phyloP scores from a whole-genome alignment of 1,140 invertebrate species.

The Coboldia fuscipes region DNA sequence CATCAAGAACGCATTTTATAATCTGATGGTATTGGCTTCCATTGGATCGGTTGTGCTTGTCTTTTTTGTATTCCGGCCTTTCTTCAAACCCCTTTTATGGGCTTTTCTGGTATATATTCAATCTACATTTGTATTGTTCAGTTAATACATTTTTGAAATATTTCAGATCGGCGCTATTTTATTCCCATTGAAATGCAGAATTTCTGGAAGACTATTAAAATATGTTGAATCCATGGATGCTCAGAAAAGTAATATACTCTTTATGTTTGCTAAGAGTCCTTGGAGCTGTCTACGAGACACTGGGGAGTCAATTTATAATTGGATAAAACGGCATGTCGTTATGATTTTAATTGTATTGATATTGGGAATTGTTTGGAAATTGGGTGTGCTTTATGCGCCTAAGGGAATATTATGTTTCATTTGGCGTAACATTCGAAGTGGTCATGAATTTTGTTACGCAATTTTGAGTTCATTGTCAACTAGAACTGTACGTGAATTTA shows the following conservation, averaged over 20 bases:
- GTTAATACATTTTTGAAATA: too few relatives aligned
- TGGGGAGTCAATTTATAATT: slow-evolving; percentile 40
- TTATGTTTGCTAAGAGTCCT: slow-evolving; percentile 47
- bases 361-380: slow-evolving; percentile 11
- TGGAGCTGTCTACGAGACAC: slow-evolving; percentile 38
- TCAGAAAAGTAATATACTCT: slow-evolving; percentile 29
- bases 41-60: slow-evolving; percentile 64
- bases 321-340: slow-evolving; percentile 29
- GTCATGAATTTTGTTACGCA: slow-evolving; percentile 25
- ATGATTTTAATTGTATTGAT: slow-evolving; percentile 21
- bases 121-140: background rate
- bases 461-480: too few relatives aligned
- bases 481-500: too few relatives aligned
- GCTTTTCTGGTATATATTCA: slow-evolving; percentile 47
- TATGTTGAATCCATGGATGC: slow-evolving; percentile 41
- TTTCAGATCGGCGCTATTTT: slow-evolving; percentile 64
- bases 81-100: slow-evolving; percentile 83
- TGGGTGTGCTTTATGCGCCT: slow-evolving; percentile 29
- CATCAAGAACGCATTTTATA: slow-evolving; percentile 71
- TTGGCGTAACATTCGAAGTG: slow-evolving; percentile 23
- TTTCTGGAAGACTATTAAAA: too few relatives aligned
- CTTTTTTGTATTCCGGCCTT: slow-evolving; percentile 50
- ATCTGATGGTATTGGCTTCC: slow-evolving; percentile 53
- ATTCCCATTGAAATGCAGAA: slow-evolving; percentile 57
- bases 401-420: slow-evolving; percentile 24